Base-by-base conservation (phyloP, 2,888 invertebrate genomes). In the Dusona sp. region DNA sequence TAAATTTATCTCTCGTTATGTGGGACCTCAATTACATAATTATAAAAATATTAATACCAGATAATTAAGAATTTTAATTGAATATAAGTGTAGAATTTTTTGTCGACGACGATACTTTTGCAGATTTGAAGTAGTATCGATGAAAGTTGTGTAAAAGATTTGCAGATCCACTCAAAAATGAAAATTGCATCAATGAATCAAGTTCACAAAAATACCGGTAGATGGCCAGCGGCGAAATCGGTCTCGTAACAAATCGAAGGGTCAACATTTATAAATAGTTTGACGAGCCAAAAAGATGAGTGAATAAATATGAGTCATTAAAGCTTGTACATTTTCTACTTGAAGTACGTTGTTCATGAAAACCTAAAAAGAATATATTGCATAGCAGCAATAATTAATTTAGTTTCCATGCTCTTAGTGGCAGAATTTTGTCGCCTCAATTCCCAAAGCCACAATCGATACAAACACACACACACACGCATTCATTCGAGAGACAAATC, bases 401-500 rank as follows among this genome's bases (percentile, higher is more conserved):
- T 51, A 48, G 64, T 74, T 57, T 54, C n/a, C 16, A 22, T 45
- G 57, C 67, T 45, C 57, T 22, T 25, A 33, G 29, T 75, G 68
- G 48, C 67, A 70, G 65, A 57, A 57, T 57, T 72, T 68, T 38
- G 54, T 70, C 64, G 54, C 54, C 42, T 74, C 79, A 61, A 61
- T 61, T 61, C 29, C 61, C 29, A 29, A 61, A 61, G 61, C 61
- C 61, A 29, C 61, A 61, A 61, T 61, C 61, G 6, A 57, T 36
- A 74, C 9, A 25, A 16, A 38, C 22, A 45, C 45, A 38, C 38
- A 38, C 25, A 25, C 19, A 7, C 57, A 16, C 19, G 29, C 33
- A 57, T 74, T 48, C n/a, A 65, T 65, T 48, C 38, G 51, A 80
- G 85, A 89, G 90, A 91, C 90, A 91, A 92, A 92, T 92, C 88